Evolutionary conservation across 1,140 invertebrate species (phyloP), one percentile per base, ranked within the genome.

Genomic region (Portunus trituberculatus): DNA sequence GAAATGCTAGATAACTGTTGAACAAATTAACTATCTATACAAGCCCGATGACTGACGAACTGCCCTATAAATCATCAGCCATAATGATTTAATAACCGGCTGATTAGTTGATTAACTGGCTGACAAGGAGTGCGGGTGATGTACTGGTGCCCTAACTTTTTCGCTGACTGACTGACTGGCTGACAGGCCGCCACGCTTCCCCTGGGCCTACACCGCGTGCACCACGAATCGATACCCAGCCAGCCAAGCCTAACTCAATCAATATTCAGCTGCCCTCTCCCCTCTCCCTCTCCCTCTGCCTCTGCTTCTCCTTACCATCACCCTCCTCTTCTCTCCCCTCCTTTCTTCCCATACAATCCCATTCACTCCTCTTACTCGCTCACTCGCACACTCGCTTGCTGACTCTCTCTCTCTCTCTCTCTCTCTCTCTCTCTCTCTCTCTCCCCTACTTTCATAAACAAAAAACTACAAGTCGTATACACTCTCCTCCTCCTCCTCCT

Each of bases 311-410:
- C 46, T 12, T 7, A 32, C n/a, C n/a, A 20, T 28, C 31, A 25
- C n/a, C 39, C 8, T 14, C 59, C 59, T 76, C 52, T 45, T 6
- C 59, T 32, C 16, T 45, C 0, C n/a, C 12, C 52, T 39, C 59
- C 25, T 12, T 3, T 76, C 32, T 45, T 46, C 39, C 31, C 52
- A 59, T 59, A 29, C 90, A 28, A n/a, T 52, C 28, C 86, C 45
- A 20, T 28, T 46, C 45, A 20, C 86, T 88, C 10, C 86, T 46
- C 86, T 91, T 45, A 28, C 87, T 88, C 87, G 10, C 87, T 88
- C 87, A 10, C 87, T 88, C 87, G 10, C 87, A 45, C 87, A 10
- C 87, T 52, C 88, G 4, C 4, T 52, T 14, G 1, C 16, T 86
- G 25, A 29, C 39, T 14, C 28, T 90, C 88, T 90, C 45, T 52